phyloP scores from a whole-genome alignment of 2,888 invertebrate genomes.

The Phyllotreta striolata region DNA sequence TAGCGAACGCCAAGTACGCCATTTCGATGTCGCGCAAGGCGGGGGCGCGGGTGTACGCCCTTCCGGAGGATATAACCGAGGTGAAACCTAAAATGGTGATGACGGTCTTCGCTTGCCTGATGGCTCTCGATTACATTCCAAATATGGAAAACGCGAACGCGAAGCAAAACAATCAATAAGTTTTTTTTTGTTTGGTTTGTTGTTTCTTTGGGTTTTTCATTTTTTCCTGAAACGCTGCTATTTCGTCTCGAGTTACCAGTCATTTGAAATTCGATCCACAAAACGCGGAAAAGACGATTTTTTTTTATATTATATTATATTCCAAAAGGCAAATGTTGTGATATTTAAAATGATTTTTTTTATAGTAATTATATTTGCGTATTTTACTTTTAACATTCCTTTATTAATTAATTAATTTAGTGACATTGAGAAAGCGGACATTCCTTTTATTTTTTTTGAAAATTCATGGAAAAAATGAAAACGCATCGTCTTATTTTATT shows the following conservation, averaged over 20 bases:
- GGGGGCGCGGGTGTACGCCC: conserved; percentile 96
- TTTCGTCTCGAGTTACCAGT: too few species aligned
- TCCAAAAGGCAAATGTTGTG: too few species aligned
- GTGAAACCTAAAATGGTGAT: conserved; percentile 99
- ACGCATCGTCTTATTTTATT: conserved; percentile 8
- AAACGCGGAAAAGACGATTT: too few species aligned
- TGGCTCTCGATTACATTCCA: conserved; percentile 96
- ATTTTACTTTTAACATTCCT: neutral
- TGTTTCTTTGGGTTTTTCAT: too few species aligned
- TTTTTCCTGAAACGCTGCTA: too few species aligned
- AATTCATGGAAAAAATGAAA: conserved; percentile 14
- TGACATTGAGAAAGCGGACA: neutral
- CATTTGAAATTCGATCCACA: too few species aligned
- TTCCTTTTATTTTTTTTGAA: conserved; percentile 8
- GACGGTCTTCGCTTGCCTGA: conserved; percentile 99
- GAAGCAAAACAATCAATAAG: conserved; percentile 16
- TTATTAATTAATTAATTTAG: neutral
- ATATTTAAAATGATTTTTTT: too few species aligned
- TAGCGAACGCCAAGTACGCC: conserved; percentile 99
- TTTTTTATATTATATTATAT: too few species aligned
- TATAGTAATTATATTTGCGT: too few species aligned
- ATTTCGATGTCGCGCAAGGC: conserved; percentile 97
- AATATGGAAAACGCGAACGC: conserved; percentile 71
- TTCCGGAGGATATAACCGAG: conserved; percentile 98
- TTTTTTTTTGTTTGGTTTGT: neutral